Evolutionary conservation across 2,888 invertebrate genomes (phyloP).

Genomic region (Drosophila lutescens): DNA sequence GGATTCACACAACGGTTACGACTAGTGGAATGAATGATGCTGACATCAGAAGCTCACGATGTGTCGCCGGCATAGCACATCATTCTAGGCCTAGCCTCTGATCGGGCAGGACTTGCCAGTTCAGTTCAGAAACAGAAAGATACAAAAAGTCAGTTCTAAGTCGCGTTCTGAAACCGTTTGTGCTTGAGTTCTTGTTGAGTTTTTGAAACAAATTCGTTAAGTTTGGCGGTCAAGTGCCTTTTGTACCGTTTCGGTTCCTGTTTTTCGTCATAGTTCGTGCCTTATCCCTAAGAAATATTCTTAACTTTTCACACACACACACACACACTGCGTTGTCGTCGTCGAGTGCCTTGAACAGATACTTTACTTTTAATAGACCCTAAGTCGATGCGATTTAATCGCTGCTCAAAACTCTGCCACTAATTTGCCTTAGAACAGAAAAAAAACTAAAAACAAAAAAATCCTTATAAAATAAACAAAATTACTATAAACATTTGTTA

Average conservation of each 20-base stretch:
- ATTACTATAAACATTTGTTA: constrained; percentile 48
- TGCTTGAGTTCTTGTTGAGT: constrained; percentile 64
- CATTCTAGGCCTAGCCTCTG: constrained; percentile 85
- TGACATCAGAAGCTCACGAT: constrained; percentile 82
- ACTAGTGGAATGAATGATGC: constrained; percentile 81
- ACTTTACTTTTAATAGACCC: constrained; percentile 38
- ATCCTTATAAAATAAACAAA: constrained; percentile 6
- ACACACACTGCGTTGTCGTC: constrained; percentile 38
- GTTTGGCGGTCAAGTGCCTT: constrained; percentile 46
- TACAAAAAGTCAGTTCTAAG: constrained; percentile 25
- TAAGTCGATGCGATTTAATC: constrained; percentile 37
- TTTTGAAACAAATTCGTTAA: constrained; percentile 43
- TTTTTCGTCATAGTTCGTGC: constrained; percentile 54
- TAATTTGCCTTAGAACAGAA: constrained; percentile 67
- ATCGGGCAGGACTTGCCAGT: constrained; percentile 83
- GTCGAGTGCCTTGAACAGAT: constrained; percentile 66
- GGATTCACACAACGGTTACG: constrained; percentile 72
- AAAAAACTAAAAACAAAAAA: constrained; percentile 2
- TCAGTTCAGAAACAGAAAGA: constrained; percentile 16
- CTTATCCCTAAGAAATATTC: constrained; percentile 44
- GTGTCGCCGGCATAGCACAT: constrained; percentile 83
- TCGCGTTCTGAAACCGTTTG: constrained; percentile 62
- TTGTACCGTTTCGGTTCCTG: constrained; percentile 49
- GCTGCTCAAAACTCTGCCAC: constrained; percentile 53
- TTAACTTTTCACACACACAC: constrained; percentile 15